Conservation (phyloP, 2,113 vertebrate species). For the Heterocephalus glaber region DNA sequence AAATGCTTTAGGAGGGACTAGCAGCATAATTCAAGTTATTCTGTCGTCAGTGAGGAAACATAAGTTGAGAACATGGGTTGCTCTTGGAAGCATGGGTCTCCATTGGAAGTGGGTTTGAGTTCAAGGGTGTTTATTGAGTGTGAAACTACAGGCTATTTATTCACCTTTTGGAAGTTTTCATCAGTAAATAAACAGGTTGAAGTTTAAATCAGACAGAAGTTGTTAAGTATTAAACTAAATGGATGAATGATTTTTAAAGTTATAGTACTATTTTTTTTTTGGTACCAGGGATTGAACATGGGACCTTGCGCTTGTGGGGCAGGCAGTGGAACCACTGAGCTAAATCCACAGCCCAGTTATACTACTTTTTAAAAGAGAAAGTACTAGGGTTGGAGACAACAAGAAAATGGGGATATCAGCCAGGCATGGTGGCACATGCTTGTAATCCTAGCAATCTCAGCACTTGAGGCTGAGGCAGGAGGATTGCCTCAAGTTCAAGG, state of each 20-base stretch:
- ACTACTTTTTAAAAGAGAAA: background rate
- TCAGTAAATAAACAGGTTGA: slow-evolving; percentile 3
- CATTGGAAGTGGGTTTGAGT: background rate
- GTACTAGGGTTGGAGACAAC: background rate
- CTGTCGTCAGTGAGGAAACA: background rate
- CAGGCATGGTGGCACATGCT: too few relatives aligned
- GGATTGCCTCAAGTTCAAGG: background rate
- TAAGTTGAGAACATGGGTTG: background rate
- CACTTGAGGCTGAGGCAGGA: background rate
- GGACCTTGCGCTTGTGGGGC: too few relatives aligned
- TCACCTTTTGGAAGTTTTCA: background rate
- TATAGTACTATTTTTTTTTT: background rate
- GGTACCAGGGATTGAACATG: too few relatives aligned
- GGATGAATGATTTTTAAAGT: background rate
- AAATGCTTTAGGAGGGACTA: background rate
- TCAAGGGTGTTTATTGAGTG: background rate
- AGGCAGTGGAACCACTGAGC: too few relatives aligned
- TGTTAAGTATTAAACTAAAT: background rate
- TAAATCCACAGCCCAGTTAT: too few relatives aligned
- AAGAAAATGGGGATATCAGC: too few relatives aligned
- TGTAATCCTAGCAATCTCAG: too few relatives aligned
- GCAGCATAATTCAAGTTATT: slow-evolving; percentile 22
- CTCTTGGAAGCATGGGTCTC: background rate
- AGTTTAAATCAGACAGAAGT: background rate
- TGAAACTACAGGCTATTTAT: background rate